A percentile compares a stretch with the other conserved stretches of the same genome.
These are phyloP conservation scores for Bellardia pandia DNA, from an alignment of 2,888 invertebrate genomes.

Conservation along the genomic window DNA sequence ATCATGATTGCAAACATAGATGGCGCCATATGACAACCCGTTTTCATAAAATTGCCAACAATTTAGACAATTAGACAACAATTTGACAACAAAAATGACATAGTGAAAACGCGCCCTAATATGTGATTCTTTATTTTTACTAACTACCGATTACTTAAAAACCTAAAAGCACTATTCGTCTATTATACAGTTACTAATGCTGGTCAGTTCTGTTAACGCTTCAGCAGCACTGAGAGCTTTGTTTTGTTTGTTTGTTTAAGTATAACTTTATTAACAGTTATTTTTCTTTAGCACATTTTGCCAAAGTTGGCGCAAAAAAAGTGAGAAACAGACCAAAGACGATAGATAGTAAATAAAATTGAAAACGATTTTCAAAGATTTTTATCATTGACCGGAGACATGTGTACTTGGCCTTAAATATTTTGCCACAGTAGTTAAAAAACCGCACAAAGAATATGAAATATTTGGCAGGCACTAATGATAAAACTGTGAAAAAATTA, in stretches of 20 bases:
- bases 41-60: too few species aligned
- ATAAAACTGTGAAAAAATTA: conserved; percentile 7
- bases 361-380: conserved; percentile 70
- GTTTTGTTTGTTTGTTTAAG: conserved; percentile 2
- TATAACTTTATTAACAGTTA: conserved; percentile 55
- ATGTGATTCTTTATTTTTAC: too few species aligned
- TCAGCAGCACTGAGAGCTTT: conserved; percentile 64
- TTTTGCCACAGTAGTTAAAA: conserved; percentile 40
- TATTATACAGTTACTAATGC: neutral
- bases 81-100: too few species aligned
- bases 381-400: conserved; percentile 72
- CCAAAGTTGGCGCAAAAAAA: conserved; percentile 36
- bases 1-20: too few species aligned
- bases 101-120: too few species aligned
- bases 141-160: conserved; percentile 37
- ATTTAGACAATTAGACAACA: too few species aligned
- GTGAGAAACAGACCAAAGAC: conserved; percentile 50
- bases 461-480: conserved; percentile 53
- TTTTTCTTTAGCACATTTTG: conserved; percentile 45
- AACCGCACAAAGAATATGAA: conserved; percentile 46
- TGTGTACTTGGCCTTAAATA: conserved; percentile 80
- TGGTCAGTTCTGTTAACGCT: conserved; percentile 61
- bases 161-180: neutral
- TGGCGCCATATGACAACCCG: too few species aligned
- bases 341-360: conserved; percentile 70